Base-by-base conservation (phyloP, 2,888 invertebrate genomes). In the Caenorhabditis sp. region DNA sequence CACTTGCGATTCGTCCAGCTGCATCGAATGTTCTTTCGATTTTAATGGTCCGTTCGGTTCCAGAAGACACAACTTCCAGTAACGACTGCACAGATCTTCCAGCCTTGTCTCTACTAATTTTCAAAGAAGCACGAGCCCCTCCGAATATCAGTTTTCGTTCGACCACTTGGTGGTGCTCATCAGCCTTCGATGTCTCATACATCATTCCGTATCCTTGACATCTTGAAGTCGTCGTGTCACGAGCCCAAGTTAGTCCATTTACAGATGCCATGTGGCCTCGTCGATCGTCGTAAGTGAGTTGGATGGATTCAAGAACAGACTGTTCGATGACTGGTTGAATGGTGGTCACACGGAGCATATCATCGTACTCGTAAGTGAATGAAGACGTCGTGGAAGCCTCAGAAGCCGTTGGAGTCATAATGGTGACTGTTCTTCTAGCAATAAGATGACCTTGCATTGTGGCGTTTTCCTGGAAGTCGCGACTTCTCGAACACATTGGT, bases 351-450 rank as follows among this genome's bases (percentile, higher is more conserved):
- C 85, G 83, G 22, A 86, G 74, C 14, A 86, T 51, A 61, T 87
- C 86, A 47, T 87, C 88, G 70, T 88, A 88, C 58, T 88, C 85
- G 12, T 82, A 80, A 31, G 85, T 70, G 69, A 88, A 83, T 14
- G 84, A 80, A 14, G 86, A 84, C 10, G 61, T 66, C 14, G 24
- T 31, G 8, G 75, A 26, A 24, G 58, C 2, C 19, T 44, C 68
- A 19, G 58, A 41, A 12, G 69, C 24, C 7, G 35, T 58, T 22
- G 66, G 51, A 54, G 63, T 63, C 63, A 19, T 16, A 3, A 77
- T 64, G 0, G 35, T 72, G 12, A 73, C 41, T 16, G 58, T 63
- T 68, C 54, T 73, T n/a, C 77, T 51, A 7, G 79, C 73, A 8
- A 82, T 28, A 4, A 82, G 69, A 47, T 82, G 77, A 7, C 82